Evolutionary conservation across 2,888 invertebrate genomes (phyloP).

Genomic region (Sesia bembeciformis): DNA sequence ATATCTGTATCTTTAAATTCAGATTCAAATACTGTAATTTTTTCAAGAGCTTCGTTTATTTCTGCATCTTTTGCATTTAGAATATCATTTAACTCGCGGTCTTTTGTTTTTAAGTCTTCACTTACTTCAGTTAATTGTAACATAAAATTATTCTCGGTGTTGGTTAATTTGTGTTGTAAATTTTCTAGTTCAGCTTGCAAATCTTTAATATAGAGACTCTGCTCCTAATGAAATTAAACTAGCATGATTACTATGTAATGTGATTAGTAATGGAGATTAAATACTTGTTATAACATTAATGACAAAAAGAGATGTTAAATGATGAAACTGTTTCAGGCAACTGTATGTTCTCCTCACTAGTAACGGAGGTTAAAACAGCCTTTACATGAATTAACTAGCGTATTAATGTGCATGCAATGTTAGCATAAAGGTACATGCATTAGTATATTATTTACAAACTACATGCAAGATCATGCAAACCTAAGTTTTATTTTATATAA

Average conservation of each 20-base stretch:
- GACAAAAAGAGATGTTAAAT: too few species aligned
- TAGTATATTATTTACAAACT: too few species aligned
- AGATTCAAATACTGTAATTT: slow-evolving; percentile 22
- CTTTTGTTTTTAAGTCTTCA: slow-evolving; percentile 27
- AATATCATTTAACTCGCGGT: slow-evolving; percentile 25
- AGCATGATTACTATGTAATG: slow-evolving; percentile 4
- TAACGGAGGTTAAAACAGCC: too few species aligned
- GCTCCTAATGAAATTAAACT: slow-evolving; percentile 41
- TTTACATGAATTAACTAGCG: too few species aligned
- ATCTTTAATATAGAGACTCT: slow-evolving; percentile 26
- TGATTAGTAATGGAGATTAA: too few species aligned
- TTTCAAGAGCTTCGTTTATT: slow-evolving; percentile 30
- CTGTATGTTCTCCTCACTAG: too few species aligned
- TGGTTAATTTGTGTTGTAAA: slow-evolving; percentile 31
- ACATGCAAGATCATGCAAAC: too few species aligned
- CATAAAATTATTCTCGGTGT: slow-evolving; percentile 26
- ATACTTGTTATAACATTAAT: too few species aligned
- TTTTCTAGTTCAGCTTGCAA: slow-evolving; percentile 37
- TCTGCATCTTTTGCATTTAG: slow-evolving; percentile 34
- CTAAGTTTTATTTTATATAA: too few species aligned
- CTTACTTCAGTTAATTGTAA: slow-evolving; percentile 28
- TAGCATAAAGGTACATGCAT: too few species aligned
- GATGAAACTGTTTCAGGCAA: too few species aligned
- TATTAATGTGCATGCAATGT: too few species aligned
- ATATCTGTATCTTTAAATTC: slow-evolving; percentile 25